A percentile compares a stretch with the other conserved stretches of the same genome.
Conservation (phyloP, 2,113 vertebrate species). For the Centropus bengalensis region DNA sequence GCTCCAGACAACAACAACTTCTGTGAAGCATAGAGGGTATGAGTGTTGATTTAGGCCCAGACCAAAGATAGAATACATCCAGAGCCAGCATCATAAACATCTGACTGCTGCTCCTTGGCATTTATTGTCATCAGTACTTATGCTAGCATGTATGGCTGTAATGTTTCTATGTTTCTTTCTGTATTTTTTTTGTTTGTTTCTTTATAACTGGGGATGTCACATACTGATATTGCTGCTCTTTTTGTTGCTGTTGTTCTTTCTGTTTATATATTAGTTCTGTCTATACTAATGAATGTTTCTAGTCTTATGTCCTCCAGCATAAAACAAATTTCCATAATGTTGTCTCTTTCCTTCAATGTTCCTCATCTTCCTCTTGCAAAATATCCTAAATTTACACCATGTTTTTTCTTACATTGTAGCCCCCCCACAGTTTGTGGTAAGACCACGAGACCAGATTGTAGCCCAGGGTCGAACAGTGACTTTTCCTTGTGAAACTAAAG, state of each 20-base stretch:
- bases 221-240: conserved; percentile 2
- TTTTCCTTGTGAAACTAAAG: conserved; percentile 98
- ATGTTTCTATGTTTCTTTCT: not conserved
- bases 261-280: conserved; percentile 49
- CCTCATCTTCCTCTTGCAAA: conserved; percentile 11
- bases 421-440: conserved; percentile 96
- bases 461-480: conserved; percentile 93
- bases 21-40: not conserved
- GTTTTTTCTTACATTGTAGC: conserved; percentile 82
- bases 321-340: not conserved
- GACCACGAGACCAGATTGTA: conserved; percentile 97
- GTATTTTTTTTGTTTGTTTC: not conserved
- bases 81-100: not conserved
- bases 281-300: conserved; percentile 36
- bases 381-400: conserved; percentile 38
- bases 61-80: not conserved
- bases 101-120: not conserved
- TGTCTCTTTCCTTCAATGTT: conserved; percentile 28
- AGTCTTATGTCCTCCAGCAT: conserved; percentile 27
- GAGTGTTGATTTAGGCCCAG: not conserved
- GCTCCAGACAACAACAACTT: not conserved
- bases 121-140: conserved; percentile 2
- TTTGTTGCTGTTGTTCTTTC: conserved; percentile 15
- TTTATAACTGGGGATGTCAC: not conserved
- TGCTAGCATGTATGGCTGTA: conserved; percentile 19